phyloP scores from a whole-genome alignment of 2,113 vertebrate genomes.

The Danio rerio region GRCz12tu NC_133200.1:17954501-17955000 shows the following conservation, averaged over 20 bases:
- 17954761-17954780: constrained; percentile 44
- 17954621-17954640: not conserved
- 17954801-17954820: constrained; percentile 70
- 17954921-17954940: constrained; percentile 45
- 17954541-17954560: constrained; percentile 52
- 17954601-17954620: not conserved
- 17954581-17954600: constrained; percentile 49
- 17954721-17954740: constrained; percentile 38
- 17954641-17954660: constrained; percentile 26
- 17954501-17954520: constrained; percentile 47
- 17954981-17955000: constrained; percentile 61
- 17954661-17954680: constrained; percentile 55
- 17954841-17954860: constrained; percentile 67
- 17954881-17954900: constrained; percentile 74
- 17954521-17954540: constrained; percentile 37
- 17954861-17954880: constrained; percentile 71
- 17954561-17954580: constrained; percentile 32
- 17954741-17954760: constrained; percentile 54
- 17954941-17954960: constrained; percentile 16
- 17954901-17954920: constrained; percentile 68
- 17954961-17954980: constrained; percentile 64
- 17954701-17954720: constrained; percentile 53
- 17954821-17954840: constrained; percentile 65
- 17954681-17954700: constrained; percentile 54
- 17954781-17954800: constrained; percentile 51